A percentile compares a stretch with the other conserved stretches of the same genome.
Evolutionary conservation across 2,888 invertebrate genomes (phyloP).

Genomic region (Hypolimnas misippus): DNA sequence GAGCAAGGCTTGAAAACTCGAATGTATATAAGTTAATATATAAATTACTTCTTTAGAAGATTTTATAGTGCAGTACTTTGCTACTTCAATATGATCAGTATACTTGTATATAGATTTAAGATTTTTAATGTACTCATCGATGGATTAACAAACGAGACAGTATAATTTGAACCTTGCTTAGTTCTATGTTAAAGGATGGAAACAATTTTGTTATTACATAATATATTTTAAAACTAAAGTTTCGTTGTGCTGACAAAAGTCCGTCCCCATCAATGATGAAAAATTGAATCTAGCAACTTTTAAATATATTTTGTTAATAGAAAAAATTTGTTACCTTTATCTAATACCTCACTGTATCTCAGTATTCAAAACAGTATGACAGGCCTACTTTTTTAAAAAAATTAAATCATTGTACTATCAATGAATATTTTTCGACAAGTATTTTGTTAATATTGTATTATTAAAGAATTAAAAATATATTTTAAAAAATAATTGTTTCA

Average conservation of each 20-base stretch:
- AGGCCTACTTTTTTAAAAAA: background rate
- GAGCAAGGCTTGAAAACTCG: constrained; percentile 72
- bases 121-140: background rate
- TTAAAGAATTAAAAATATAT: constrained; percentile 12
- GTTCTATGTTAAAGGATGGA: background rate
- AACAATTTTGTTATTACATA: background rate
- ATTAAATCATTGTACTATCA: constrained; percentile 2
- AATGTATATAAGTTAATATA: background rate
- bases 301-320: background rate
- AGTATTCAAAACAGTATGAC: constrained; percentile 11
- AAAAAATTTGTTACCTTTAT: background rate
- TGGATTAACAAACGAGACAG: background rate
- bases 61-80: background rate
- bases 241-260: background rate
- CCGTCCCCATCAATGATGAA: background rate
- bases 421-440: constrained; percentile 27
- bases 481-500: background rate
- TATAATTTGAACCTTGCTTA: background rate
- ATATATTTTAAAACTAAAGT: background rate
- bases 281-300: background rate
- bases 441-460: constrained; percentile 19
- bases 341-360: constrained; percentile 19
- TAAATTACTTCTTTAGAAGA: background rate
- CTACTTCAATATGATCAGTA: background rate
- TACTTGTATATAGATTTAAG: background rate